These are phyloP conservation scores for Platalea minor DNA, from an alignment of 2,797 vertebrate genomes.

Conservation along the genomic window DNA sequence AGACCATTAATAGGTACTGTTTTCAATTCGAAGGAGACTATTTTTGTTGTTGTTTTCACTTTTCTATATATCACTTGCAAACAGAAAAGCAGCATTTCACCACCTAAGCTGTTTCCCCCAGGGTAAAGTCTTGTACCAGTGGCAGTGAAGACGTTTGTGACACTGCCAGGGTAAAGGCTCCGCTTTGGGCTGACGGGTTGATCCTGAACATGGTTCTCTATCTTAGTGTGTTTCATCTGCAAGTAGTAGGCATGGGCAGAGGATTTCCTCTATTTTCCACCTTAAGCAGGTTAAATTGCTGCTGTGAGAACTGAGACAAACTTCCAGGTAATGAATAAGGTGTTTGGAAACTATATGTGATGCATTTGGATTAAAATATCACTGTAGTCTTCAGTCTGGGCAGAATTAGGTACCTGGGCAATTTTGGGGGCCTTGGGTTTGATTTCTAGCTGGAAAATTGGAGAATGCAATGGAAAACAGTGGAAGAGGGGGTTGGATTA, in stretches of 20 bases:
- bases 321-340: neutral
- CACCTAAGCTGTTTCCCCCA: neutral
- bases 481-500: neutral
- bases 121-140: neutral
- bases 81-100: neutral
- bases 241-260: neutral
- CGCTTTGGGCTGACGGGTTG: neutral
- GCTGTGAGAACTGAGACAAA: neutral
- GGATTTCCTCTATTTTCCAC: neutral
- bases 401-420: neutral
- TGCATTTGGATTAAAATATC: neutral
- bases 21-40: conserved; percentile 16
- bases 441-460: neutral
- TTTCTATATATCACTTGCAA: neutral
- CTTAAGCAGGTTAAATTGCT: neutral
- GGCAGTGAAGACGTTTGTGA: neutral
- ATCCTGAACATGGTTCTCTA: neutral
- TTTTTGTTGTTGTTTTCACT: conserved; percentile 15
- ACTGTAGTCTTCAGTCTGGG: accelerated
- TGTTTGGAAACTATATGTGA: neutral
- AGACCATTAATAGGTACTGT: conserved; percentile 3
- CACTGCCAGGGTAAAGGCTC: neutral
- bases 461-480: neutral
- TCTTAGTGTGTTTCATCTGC: neutral
- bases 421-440: neutral